phyloP scores from a whole-genome alignment of 2,113 vertebrate species.

The Ictalurus punctatus region DNA sequence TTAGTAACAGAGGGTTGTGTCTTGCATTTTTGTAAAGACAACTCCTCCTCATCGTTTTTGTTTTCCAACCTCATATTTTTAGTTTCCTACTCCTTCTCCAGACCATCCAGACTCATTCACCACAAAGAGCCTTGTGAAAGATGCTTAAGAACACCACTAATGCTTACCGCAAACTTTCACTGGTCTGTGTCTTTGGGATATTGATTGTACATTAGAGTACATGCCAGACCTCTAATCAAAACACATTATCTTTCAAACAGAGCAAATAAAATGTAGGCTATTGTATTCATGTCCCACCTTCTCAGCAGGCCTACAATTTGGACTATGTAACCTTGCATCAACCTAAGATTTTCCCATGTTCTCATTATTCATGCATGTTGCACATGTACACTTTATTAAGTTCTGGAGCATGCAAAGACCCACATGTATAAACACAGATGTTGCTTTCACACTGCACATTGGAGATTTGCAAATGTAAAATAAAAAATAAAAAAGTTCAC shows the following conservation, averaged over 20 bases:
- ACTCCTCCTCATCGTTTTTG: background rate
- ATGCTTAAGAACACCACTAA: conserved; percentile 6
- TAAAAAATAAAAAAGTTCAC: background rate
- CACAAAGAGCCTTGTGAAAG: conserved; percentile 1
- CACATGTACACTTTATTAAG: conserved; percentile 46
- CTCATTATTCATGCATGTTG: conserved; percentile 41
- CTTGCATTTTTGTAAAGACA: too few species aligned
- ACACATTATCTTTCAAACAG: background rate
- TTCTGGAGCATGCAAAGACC: conserved; percentile 35
- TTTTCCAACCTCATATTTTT: conserved; percentile 7
- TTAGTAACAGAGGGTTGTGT: too few species aligned
- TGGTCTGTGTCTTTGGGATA: background rate
- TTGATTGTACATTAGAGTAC: background rate
- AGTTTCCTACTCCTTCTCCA: conserved; percentile 12
- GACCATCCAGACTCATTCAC: conserved; percentile 6
- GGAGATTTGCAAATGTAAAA: background rate
- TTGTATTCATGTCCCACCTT: background rate
- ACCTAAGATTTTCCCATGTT: background rate
- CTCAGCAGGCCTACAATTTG: background rate
- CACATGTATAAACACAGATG: conserved; percentile 21
- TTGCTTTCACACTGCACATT: background rate
- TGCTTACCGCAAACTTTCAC: background rate
- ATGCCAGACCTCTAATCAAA: background rate
- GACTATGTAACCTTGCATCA: background rate
- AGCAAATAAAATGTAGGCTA: background rate